Base-by-base conservation (phyloP, 2,797 vertebrate genomes). In the Sphaeramia orbicularis region DNA sequence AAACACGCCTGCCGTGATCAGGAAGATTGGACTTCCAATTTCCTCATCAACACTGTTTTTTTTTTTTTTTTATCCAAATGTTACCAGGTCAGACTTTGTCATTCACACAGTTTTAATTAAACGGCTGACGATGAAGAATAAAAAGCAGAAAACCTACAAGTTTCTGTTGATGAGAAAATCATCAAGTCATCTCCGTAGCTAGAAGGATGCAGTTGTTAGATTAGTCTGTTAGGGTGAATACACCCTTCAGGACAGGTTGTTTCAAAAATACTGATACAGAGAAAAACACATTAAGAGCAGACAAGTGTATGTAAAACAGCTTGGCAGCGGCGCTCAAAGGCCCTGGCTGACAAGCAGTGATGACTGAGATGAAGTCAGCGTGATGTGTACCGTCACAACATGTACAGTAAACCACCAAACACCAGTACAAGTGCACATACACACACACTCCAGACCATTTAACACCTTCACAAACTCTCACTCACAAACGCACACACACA, bases 91-190 rank as follows among this genome's bases (percentile, higher is more conserved):
- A 8, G 13, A 60, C 27, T 38, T 51, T 15, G 4, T 35, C 30
- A 62, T 10, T 48, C 10, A 36, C 48, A 24, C 8, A 16, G 1
- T 45, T 71, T 76, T 27, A 35, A 6, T 18, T 1, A n/a, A 36
- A 41, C 19, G 11, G 69, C 65, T 48, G 14, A 11, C 27, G 24
- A 12, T 2, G 21, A 10, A 59, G 37, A 70, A 32, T 14, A 6
- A 12, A 43, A 2, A 24, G 24, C n/a, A 50, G 18, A 35, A 52
- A 68, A 32, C 18, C n/a, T 51, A 41, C 10, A 38, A 41, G 60
- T 65, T 72, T 57, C 8, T 35, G 86, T 85, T 87, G 89, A 89
- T 85, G 89, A 88, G 87, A 76, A 86, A 89, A 91, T 80, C 62
- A 59, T 63, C 62, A 79, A 88, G 83, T 82, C 87, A 88, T 89